Evolutionary conservation across 2,888 invertebrate species (phyloP), one percentile per base, ranked within the genome.

Genomic region (Cremastinae sp.): DNA sequence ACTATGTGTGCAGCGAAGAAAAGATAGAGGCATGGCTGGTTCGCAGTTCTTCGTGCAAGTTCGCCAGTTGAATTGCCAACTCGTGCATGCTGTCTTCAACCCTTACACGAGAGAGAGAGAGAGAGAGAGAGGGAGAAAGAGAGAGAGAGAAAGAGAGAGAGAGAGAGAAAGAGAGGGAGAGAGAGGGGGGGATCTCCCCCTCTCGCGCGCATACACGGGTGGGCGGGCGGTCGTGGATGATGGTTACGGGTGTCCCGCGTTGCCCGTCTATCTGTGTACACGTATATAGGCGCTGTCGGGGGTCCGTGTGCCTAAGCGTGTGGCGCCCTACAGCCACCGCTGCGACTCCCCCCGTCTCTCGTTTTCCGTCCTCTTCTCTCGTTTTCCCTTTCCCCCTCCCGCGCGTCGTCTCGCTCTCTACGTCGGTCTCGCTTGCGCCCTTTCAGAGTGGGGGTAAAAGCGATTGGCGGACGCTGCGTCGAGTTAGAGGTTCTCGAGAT

Each of bases 381-480:
- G 41, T 47, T 72, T 71, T 64, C 65, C 9, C 45, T 53, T 65
- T 58, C 58, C 47, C 68, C 28, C 49, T 43, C 20, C 16, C 53
- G 22, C 22, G 45, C 18, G 5, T n/a, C 69, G 49, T 53, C 64
- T 61, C 45, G 28, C n/a, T 59, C 36, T 66, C 61, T 12, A 47
- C 14, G 36, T 16, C 14, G 49, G 43, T 58, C 41, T 65, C 74
- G 68, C 72, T 65, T 59, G 70, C 65, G 34, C 64, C 70, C 68
- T 70, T 59, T 45, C 5, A 70, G 70, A 69, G 81, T 78, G 79
- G 79, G 74, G 78, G 79, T 73, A 79, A 79, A 74, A 85, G 85
- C 86, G 88, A 88, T 86, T 82, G 86, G 86, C 80, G 87, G 84
- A 84, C 84, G 84, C 85, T 84, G 86, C 88, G 86, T 84, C 84